Evolutionary conservation across 1,140 invertebrate species (phyloP).

Genomic region (Chlorops oryzae): DNA sequence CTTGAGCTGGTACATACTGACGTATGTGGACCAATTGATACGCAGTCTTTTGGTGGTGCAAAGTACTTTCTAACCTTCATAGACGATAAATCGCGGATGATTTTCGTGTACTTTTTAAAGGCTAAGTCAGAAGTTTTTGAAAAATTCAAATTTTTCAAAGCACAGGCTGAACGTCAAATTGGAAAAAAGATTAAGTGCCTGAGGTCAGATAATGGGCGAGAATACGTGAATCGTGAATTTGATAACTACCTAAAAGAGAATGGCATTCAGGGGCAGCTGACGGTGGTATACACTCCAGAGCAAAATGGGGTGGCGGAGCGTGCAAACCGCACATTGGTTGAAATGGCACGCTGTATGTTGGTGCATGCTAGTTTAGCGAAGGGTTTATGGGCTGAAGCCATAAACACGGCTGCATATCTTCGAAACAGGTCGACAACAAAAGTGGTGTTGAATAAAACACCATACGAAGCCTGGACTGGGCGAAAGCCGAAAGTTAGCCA

Average conservation of each 20-base stretch:
- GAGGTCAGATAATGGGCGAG: constrained; percentile 5
- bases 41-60: constrained; percentile 27
- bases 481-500: constrained; percentile 24
- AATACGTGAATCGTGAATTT: constrained; percentile 11
- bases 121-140: constrained; percentile 39
- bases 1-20: constrained; percentile 44
- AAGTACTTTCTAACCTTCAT: constrained; percentile 47
- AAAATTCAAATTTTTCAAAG: constrained; percentile 31
- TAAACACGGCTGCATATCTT: constrained; percentile 22
- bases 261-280: constrained; percentile 24
- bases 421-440: constrained; percentile 24
- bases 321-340: constrained; percentile 27
- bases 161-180: constrained; percentile 22
- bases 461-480: constrained; percentile 34
- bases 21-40: constrained; percentile 47
- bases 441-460: constrained; percentile 21
- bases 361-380: constrained; percentile 29
- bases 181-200: constrained; percentile 20
- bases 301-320: constrained; percentile 37
- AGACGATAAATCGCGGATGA: constrained; percentile 41
- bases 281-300: constrained; percentile 28
- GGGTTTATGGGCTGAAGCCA: constrained; percentile 33
- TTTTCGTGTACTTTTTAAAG: constrained; percentile 44
- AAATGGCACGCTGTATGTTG: constrained; percentile 36
- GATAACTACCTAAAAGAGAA: not conserved